A percentile compares a stretch with the other conserved stretches of the same genome.
Evolutionary conservation across 2,113 vertebrate genomes (phyloP).

Genomic region (Mus pahari): DNA sequence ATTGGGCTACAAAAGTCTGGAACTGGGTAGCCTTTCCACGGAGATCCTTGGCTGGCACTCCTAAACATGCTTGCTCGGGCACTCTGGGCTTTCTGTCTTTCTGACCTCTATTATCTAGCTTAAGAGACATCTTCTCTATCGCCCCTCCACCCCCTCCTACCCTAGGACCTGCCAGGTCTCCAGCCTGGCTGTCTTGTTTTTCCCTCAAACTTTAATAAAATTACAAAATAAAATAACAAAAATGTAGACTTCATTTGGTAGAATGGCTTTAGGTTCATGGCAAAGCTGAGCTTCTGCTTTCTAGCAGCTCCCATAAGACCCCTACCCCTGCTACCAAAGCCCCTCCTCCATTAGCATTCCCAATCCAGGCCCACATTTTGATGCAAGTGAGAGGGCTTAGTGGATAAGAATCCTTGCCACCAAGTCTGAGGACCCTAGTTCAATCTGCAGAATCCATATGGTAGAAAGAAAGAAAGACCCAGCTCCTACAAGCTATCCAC

Average conservation of each 20-base stretch:
- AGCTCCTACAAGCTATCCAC: neutral
- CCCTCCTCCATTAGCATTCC: neutral
- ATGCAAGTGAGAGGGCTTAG: neutral
- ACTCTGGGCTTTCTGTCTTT: neutral
- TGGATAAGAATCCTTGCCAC: neutral
- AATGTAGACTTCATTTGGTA: neutral
- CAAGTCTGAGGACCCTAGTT: neutral
- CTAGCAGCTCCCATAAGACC: neutral
- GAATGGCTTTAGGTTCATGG: neutral
- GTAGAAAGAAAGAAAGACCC: neutral
- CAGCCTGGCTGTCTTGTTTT: neutral
- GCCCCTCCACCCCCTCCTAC: neutral
- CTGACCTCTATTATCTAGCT: neutral
- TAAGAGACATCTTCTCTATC: neutral
- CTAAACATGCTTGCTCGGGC: neutral
- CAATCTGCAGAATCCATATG: no score
- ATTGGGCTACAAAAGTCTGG: neutral
- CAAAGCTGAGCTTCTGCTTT: neutral
- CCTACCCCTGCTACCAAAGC: no score
- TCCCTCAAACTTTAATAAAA: neutral
- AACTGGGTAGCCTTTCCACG: neutral
- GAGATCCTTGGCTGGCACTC: neutral
- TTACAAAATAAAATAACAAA: neutral
- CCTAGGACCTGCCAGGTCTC: neutral
- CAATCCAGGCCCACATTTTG: neutral